Evolutionary conservation across 2,113 vertebrate species (phyloP).

Genomic region (Macroglossus sobrinus): DNA sequence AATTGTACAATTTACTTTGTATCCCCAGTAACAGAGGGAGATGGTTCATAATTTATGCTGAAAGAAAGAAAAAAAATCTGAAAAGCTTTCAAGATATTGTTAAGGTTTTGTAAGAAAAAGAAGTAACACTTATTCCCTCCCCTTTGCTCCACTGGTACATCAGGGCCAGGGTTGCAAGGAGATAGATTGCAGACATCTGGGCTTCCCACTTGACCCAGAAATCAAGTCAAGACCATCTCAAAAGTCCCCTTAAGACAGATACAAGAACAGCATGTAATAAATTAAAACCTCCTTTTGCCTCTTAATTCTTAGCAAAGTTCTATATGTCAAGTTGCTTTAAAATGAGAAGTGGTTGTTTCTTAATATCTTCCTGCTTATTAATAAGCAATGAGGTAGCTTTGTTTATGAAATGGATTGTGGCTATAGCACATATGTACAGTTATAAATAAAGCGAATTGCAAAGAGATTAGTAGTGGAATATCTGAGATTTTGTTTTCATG

Average conservation of each 20-base stretch:
- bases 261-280: neutral
- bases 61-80: constrained; percentile 19
- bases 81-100: neutral
- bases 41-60: neutral
- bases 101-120: neutral
- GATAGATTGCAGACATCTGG: neutral
- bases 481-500: constrained; percentile 56
- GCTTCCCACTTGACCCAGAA: neutral
- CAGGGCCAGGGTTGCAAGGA: too few species aligned
- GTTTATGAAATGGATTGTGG: constrained; percentile 63
- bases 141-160: neutral
- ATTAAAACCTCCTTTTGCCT: neutral
- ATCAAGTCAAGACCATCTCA: neutral
- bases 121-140: neutral
- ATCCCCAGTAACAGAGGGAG: neutral
- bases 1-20: neutral
- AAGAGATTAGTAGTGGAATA: constrained; percentile 57
- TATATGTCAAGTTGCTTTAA: neutral
- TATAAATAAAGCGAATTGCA: constrained; percentile 60
- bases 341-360: neutral
- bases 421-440: constrained; percentile 43
- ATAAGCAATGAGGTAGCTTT: constrained; percentile 1
- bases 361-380: constrained; percentile 20
- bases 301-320: neutral
- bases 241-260: neutral